These are phyloP conservation scores for Drosophila oshimai DNA, from an alignment of 1,140 invertebrate genomes.

Conservation along the genomic window DNA sequence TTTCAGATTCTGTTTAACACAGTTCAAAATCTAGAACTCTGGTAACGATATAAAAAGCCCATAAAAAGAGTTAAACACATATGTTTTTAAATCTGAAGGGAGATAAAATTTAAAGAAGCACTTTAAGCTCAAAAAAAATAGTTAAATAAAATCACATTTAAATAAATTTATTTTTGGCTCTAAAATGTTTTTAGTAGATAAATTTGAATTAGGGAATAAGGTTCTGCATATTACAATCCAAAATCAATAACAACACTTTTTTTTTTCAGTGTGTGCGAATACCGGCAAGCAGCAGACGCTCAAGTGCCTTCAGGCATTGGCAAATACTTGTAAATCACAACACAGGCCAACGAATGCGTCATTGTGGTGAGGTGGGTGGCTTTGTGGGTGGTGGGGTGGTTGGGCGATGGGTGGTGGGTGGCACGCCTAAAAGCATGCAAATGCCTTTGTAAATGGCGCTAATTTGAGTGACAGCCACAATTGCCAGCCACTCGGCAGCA, in stretches of 20 bases:
- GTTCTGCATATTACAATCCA: no score
- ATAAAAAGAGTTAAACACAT: no score
- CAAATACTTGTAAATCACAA: conserved; percentile 69
- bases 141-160: no score
- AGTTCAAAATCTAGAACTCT: no score
- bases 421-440: conserved; percentile 53
- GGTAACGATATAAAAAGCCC: no score
- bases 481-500: conserved; percentile 39
- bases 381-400: neutral
- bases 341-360: conserved; percentile 50
- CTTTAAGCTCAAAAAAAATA: no score
- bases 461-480: conserved; percentile 66
- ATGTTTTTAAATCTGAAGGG: no score
- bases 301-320: conserved; percentile 56
- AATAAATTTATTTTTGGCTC: no score
- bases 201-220: no score
- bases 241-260: neutral
- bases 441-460: conserved; percentile 63
- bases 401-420: conserved; percentile 19
- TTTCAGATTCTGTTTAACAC: no score
- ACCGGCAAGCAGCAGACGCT: conserved; percentile 10
- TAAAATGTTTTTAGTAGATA: no score
- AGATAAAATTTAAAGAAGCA: no score
- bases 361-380: neutral
- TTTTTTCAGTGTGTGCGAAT: neutral